These are phyloP conservation scores for Drosophila infuscata DNA, from an alignment of 2,888 invertebrate genomes.

Conservation along the genomic window DNA sequence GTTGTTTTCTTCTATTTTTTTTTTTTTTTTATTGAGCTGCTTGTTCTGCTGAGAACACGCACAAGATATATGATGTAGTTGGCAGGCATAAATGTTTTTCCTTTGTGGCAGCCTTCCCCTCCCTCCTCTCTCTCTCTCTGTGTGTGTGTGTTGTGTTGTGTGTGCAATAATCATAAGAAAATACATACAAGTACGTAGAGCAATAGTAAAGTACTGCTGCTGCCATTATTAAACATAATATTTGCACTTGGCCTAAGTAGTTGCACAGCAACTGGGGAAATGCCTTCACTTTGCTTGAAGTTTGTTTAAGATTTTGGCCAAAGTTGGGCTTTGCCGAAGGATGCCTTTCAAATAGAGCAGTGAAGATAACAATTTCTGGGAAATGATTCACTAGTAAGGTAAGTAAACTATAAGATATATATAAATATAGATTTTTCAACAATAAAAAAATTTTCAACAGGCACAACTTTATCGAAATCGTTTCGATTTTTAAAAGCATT, in stretches of 20 bases:
- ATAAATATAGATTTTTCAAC: neutral
- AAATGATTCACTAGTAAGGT: neutral
- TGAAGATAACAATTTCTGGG: neutral
- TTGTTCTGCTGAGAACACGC: slow-evolving; percentile 39
- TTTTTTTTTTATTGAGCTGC: slow-evolving; percentile 49
- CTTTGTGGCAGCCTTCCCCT: slow-evolving; percentile 10
- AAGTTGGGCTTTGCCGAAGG: neutral
- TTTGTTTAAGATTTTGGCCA: slow-evolving; percentile 5
- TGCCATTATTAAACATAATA: slow-evolving; percentile 55
- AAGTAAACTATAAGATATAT: neutral
- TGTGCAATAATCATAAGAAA: slow-evolving; percentile 37
- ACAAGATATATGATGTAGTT: slow-evolving; percentile 44
- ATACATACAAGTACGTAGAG: slow-evolving; percentile 27
- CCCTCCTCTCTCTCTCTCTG: neutral
- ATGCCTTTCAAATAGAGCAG: neutral
- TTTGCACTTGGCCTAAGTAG: slow-evolving; percentile 37
- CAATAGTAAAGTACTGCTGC: slow-evolving; percentile 8
- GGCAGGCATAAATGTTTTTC: slow-evolving; percentile 45
- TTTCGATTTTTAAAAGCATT: neutral
- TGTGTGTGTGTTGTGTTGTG: neutral
- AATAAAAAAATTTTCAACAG: neutral
- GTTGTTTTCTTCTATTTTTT: slow-evolving; percentile 8
- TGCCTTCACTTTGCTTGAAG: slow-evolving; percentile 2
- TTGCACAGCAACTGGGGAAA: slow-evolving; percentile 10
- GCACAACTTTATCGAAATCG: neutral